These are phyloP conservation scores for Alloscopus bannaensis DNA, from an alignment of 2,888 invertebrate genomes.

Conservation along the genomic window DNA sequence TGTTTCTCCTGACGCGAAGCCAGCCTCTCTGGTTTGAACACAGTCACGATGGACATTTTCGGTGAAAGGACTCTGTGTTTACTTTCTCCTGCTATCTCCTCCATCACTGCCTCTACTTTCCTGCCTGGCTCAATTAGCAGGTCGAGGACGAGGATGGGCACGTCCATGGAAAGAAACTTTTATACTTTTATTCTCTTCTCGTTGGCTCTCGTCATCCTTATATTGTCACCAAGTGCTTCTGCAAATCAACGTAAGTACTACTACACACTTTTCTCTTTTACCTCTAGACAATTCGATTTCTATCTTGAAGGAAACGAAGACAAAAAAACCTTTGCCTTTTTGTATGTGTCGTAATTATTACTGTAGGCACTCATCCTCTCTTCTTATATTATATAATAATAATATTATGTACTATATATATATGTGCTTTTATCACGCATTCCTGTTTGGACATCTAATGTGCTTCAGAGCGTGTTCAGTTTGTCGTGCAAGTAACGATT, in stretches of 20 bases:
- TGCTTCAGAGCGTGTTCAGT: too few relatives aligned
- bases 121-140: conserved; percentile 66
- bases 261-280: conserved; percentile 4
- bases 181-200: conserved; percentile 68
- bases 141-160: conserved; percentile 67
- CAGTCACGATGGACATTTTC: conserved; percentile 59
- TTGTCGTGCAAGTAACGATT: too few relatives aligned
- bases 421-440: background rate
- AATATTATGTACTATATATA: too few relatives aligned
- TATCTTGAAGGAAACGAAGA: too few relatives aligned
- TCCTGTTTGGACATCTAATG: too few relatives aligned
- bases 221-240: conserved; percentile 72
- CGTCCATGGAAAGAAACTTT: conserved; percentile 67
- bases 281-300: too few relatives aligned
- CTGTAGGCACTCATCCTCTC: too few relatives aligned
- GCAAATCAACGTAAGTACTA: conserved; percentile 67
- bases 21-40: conserved; percentile 48
- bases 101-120: conserved; percentile 67
- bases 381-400: too few relatives aligned
- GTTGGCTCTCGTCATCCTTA: conserved; percentile 70
- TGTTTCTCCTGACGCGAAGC: conserved; percentile 44
- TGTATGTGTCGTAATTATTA: too few relatives aligned
- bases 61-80: conserved; percentile 66
- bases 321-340: too few relatives aligned
- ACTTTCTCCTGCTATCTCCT: conserved; percentile 60